Base-by-base conservation (phyloP, 1,140 invertebrate genomes). In the Heliconius himera region DNA sequence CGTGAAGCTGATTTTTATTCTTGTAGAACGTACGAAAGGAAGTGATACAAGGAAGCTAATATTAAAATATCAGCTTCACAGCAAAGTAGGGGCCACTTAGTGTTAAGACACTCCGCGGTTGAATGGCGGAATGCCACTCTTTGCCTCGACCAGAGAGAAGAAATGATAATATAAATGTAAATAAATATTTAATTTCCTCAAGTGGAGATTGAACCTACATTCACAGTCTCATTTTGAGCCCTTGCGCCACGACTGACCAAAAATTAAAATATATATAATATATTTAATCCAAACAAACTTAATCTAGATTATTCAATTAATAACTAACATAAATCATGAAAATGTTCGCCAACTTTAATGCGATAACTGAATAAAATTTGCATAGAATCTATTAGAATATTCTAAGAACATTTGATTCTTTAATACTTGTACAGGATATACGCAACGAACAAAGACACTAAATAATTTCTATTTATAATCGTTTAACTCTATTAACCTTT, bases 371-470 rank as follows among this genome's bases (percentile, higher is more conserved):
- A 26, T 66, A 26, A 66, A 26, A 66, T 66, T 66, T 29, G 60
- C 60, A 66, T 66, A 16, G 60, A 66, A 66, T 66, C 11, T 8
- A 66, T 66, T 66, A 66, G 22, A 66, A 66, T 66, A 66, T 29
- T 66, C 60, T 66, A 66, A 16, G 60, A 66, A 16, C 13, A 66
- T 66, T 66, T 66, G 13, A 22, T 66, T 18, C 22, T 66, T 66
- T 66, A 29, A 66, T 66, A 22, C 22, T 8, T 11, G 5, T 66
- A 66, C 60, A 66, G 60, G 26, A 66, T 66, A 66, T 66, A 29
- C 8, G 22, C 1, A 11, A 29, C 11, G 26, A 29, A 66, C 60
- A 66, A 29, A 66, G 60, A 13, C n/a, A 29, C n/a, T 13, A 66
- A 66, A 66, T 29, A 26, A 66, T 66, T 36, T 36, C 5, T 29